Conservation (phyloP, 2,888 invertebrate species). For the Phaedon cochleariae region DNA sequence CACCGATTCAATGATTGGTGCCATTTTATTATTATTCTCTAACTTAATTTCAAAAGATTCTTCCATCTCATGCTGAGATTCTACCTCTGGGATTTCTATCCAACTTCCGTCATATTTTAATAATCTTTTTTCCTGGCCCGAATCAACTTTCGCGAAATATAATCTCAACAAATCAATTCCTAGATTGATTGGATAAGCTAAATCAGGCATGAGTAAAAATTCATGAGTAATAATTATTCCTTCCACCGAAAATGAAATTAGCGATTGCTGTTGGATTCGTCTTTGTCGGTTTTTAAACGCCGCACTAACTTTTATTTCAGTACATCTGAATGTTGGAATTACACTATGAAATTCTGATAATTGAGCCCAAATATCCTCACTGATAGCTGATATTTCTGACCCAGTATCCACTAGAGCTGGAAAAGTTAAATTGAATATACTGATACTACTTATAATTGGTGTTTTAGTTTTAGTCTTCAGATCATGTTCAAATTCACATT, state of each 20-base stretch:
- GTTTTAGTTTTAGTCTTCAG: not conserved
- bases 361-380: conserved; percentile 11
- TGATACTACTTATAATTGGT: not conserved
- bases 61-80: not conserved
- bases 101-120: not conserved
- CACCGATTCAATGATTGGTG: no score
- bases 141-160: not conserved
- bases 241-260: conserved; percentile 3
- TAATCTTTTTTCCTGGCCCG: not conserved
- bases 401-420: conserved; percentile 9
- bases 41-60: not conserved
- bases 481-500: not conserved
- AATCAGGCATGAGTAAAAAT: not conserved
- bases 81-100: not conserved
- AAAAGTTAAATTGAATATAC: not conserved
- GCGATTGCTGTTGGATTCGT: not conserved
- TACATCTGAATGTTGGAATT: conserved; percentile 15
- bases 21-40: not conserved
- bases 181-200: not conserved
- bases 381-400: conserved; percentile 4
- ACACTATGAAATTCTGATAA: not conserved
- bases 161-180: not conserved
- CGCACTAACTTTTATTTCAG: conserved; percentile 2
- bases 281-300: conserved; percentile 13
- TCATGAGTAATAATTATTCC: not conserved